Percentiles rank a stretch among this genome's conserved stretches.
These are phyloP conservation scores for Hippasteria phrygiana DNA, from an alignment of 53 echinoderm and acorn worm genomes.

Conservation along the genomic window DNA sequence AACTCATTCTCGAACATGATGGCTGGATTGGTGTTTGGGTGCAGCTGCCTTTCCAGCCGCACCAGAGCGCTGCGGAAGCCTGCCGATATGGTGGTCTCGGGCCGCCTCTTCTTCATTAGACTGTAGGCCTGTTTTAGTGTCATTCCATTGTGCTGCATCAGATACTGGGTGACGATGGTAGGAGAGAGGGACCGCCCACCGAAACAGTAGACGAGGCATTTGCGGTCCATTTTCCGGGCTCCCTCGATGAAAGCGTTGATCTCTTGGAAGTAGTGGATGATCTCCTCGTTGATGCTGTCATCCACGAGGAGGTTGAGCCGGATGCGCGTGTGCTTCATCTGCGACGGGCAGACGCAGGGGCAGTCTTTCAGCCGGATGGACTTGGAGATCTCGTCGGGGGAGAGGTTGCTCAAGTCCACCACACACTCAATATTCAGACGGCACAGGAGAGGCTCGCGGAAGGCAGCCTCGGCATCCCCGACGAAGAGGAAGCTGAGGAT, in stretches of 20 bases:
- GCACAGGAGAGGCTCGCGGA: conserved; percentile 88
- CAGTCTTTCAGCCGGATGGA: conserved; percentile 90
- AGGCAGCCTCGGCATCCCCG: conserved; percentile 89
- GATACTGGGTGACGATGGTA: conserved; percentile 84
- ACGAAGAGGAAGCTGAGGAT: conserved; percentile 87
- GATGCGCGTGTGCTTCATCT: conserved; percentile 87
- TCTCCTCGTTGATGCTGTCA: conserved; percentile 75
- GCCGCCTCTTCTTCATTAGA: conserved; percentile 75
- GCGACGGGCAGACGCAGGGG: conserved; percentile 90
- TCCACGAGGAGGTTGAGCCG: conserved; percentile 81
- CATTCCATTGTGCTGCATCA: conserved; percentile 84
- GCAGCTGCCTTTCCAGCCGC: conserved; percentile 75
- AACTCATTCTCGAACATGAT: conserved; percentile 69
- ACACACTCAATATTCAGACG: conserved; percentile 84
- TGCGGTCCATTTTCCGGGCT: conserved; percentile 78
- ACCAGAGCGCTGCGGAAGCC: conserved; percentile 84
- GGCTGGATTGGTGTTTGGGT: conserved; percentile 70
- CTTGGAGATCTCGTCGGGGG: conserved; percentile 79
- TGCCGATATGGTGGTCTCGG: conserved; percentile 69
- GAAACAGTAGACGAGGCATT: conserved; percentile 85
- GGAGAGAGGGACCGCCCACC: conserved; percentile 78
- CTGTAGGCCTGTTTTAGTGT: conserved; percentile 78
- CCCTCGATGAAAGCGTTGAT: conserved; percentile 88
- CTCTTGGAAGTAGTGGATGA: conserved; percentile 89
- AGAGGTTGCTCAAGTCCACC: conserved; percentile 87